Evolutionary conservation across 2,797 vertebrate genomes (phyloP).

Genomic region (Lacerta viridis): DNA sequence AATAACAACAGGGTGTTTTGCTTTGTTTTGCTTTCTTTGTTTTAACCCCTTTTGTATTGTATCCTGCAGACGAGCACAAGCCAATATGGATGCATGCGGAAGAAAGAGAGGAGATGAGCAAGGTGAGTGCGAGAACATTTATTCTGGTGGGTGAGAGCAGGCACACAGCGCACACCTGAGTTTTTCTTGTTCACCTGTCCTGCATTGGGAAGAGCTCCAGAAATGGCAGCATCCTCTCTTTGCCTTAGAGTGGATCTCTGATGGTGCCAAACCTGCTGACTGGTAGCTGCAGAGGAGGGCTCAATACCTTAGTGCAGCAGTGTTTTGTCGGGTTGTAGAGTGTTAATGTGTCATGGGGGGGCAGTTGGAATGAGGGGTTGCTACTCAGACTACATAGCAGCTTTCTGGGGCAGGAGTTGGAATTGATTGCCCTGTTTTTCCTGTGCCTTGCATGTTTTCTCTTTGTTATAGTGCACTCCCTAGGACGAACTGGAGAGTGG

Average conservation of each 20-base stretch:
- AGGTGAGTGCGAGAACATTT: constrained; percentile 83
- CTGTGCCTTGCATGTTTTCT: constrained; percentile 45
- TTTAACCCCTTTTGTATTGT: background rate
- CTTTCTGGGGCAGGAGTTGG: background rate
- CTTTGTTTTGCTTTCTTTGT: background rate
- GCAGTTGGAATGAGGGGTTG: no score
- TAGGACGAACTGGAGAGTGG: constrained; percentile 39
- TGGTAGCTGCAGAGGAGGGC: background rate
- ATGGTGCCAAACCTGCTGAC: background rate
- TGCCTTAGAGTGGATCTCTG: background rate
- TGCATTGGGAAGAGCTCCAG: background rate
- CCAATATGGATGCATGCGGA: constrained; percentile 99
- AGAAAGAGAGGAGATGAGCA: constrained; percentile 98
- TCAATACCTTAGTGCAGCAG: background rate
- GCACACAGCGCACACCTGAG: background rate
- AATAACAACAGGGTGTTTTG: background rate
- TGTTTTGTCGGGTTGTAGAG: background rate
- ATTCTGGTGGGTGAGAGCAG: background rate
- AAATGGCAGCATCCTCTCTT: background rate
- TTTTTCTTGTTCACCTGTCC: background rate
- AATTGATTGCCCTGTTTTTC: background rate
- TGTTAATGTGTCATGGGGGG: background rate
- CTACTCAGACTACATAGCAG: background rate
- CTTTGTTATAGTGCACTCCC: constrained; percentile 43
- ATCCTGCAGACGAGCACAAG: constrained; percentile 92